Percentiles rank a stretch among this genome's conserved stretches.
Evolutionary conservation across 2,888 invertebrate species (phyloP).

Genomic region (Entomobrya multifasciata): DNA sequence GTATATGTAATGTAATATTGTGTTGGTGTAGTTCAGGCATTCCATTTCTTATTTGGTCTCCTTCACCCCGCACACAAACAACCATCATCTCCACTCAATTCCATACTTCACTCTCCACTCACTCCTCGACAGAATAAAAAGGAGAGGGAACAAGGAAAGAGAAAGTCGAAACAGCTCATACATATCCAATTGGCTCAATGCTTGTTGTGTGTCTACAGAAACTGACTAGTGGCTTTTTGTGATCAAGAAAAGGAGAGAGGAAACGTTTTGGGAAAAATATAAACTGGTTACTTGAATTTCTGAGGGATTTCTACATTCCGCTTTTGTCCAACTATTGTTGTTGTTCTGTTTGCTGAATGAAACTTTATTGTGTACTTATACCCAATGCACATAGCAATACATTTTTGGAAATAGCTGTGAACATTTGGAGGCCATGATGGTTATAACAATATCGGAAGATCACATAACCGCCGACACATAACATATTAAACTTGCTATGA

Average conservation of each 20-base stretch:
- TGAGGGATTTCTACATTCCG: background rate
- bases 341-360: conserved; percentile 5
- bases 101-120: background rate
- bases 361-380: background rate
- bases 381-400: background rate
- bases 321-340: background rate
- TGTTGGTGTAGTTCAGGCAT: background rate
- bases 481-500: background rate
- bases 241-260: background rate
- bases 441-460: background rate
- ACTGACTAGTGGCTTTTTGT: background rate
- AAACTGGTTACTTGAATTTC: conserved; percentile 34
- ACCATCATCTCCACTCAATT: conserved; percentile 7
- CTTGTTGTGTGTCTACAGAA: too few species aligned
- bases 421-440: background rate
- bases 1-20: background rate
- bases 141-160: background rate
- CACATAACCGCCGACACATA: background rate
- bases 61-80: background rate
- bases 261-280: conserved; percentile 23
- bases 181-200: conserved; percentile 56
- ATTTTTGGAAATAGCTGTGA: background rate
- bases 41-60: background rate
- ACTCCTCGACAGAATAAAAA: too few species aligned
- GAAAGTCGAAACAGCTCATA: conserved; percentile 53